Base-by-base conservation (phyloP, 2,888 invertebrate species). In the Hemistola chrysoprasaria region DNA sequence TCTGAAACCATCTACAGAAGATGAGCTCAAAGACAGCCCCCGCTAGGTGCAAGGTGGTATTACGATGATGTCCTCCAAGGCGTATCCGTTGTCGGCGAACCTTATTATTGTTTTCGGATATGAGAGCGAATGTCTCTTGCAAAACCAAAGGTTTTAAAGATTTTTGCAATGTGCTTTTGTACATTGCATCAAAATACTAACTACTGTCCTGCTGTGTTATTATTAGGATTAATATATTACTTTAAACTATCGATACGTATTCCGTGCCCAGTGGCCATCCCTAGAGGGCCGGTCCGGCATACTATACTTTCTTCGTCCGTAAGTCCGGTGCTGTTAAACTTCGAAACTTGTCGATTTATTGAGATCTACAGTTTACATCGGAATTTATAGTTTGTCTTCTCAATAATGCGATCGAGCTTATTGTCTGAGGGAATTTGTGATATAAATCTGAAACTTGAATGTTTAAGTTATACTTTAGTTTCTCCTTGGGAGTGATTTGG, bases 321-420 rank as follows among this genome's bases (percentile, higher is more conserved):
- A 88, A 88, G 85, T 85, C 87, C 86, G 86, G 85, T 76, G 72
- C 78, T 81, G 63, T 64, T 64, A 68, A 83, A 78, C 84, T 80
- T 55, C 67, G 62, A 77, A 82, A 53, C 66, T 82, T 79, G 77
- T 80, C 78, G 82, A 87, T 84, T 85, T 84, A 85, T 86, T 78
- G 76, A 50, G 41, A 44, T 39, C 41, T 38, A 48, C 50, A 55
- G 48, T 52, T 47, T 44, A 38, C 47, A 25, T 5, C 42, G 50
- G 50, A 50, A 52, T 55, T 52, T 46, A 55, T 47, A 53, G 55
- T 55, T 55, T 50, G 50, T 53, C 55, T 55, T 55, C 45, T 28
- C 40, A 34, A 47, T 44, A 50, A 55, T 55, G 43, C 50, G 41
- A 23, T 40, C 37, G 41, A 52, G 47, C 47, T 37, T 50, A 50